Conservation (phyloP, 1,140 invertebrate genomes). For the Drosophila nigromelanica region DNA sequence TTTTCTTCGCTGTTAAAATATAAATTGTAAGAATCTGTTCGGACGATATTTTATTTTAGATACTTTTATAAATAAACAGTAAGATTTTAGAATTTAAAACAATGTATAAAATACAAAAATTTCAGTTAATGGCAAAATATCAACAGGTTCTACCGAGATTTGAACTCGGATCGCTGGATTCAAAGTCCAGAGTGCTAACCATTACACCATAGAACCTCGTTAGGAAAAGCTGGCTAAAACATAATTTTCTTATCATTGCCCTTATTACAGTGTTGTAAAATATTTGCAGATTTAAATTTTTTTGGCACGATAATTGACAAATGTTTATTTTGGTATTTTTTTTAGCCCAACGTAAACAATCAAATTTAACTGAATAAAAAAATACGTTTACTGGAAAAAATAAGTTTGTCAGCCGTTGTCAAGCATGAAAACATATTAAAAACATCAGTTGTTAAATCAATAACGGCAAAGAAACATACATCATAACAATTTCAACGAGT, state of each 20-base stretch:
- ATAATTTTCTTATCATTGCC: slow-evolving; percentile 36
- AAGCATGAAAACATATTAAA: slow-evolving; percentile 7
- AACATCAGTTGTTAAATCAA: slow-evolving; percentile 28
- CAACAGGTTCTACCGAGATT: slow-evolving; percentile 91
- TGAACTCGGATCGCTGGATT: slow-evolving; percentile 95
- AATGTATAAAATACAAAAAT: neutral
- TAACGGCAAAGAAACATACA: slow-evolving; percentile 19
- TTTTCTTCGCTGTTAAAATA: neutral
- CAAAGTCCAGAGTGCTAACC: slow-evolving; percentile 96
- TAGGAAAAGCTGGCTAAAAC: slow-evolving; percentile 37
- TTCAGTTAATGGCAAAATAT: neutral
- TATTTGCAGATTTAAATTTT: no score
- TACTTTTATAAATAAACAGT: neutral
- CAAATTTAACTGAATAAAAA: neutral
- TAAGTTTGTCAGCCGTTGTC: slow-evolving; percentile 13
- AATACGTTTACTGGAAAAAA: no score
- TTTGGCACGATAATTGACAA: no score
- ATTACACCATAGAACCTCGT: slow-evolving; percentile 92
- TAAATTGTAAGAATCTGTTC: neutral
- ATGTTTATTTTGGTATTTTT: slow-evolving; percentile 9
- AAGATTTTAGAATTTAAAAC: neutral
- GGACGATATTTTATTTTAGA: neutral
- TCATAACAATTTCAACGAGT: slow-evolving; percentile 11
- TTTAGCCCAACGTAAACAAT: neutral
- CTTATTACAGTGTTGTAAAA: slow-evolving; percentile 21